Base-by-base conservation (phyloP, 2,797 vertebrate genomes). In the Acanthurus tractus region DNA sequence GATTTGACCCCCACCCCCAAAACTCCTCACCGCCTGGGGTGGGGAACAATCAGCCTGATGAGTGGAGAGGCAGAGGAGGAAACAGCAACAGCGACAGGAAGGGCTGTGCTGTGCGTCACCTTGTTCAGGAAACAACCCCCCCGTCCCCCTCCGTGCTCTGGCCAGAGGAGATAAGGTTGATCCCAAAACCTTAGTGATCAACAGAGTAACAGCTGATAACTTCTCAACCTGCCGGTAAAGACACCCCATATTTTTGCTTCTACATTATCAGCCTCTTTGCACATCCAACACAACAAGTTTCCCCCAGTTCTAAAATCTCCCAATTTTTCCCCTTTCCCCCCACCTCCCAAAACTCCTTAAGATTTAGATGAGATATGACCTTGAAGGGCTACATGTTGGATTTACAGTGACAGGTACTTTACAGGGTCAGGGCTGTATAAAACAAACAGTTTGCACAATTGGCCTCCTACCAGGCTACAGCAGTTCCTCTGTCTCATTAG, bases 101-200 rank as follows among this genome's bases (percentile, higher is more conserved):
- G 94, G 88, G 92, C 88, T 91, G 86, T 93, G 92, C 93, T 89
- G 84, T 96, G 92, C 88, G 89, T 96, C 95, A 96, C 92, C 91
- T 93, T 84, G 76, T 86, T 93, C 89, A 96, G 96, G 96, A 96
- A 96, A 83, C 93, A 40, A 40, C 38, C 38, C 38, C 38, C 91
- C 94, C 90, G 70, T 50, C 86, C 81, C 80, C 85, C 92, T 93
- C 93, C 92, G 84, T 62, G 66, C 85, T 95, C 96, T 97, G 96
- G 95, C 78, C 92, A 80, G 86, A 78, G 81, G 81, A 97, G 97
- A 97, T 97, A 98, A 97, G 95, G 86, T 90, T 93, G 92, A 92
- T 92, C 88, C 74, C 64, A 83, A 94, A 95, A 94, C 94, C 93
- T 88, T 76, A 79, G 88, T 63, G 88, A 89, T 93, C 91, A 94